Conservation (phyloP, 2,113 vertebrate species). For the Amblyornis subalaris region DNA sequence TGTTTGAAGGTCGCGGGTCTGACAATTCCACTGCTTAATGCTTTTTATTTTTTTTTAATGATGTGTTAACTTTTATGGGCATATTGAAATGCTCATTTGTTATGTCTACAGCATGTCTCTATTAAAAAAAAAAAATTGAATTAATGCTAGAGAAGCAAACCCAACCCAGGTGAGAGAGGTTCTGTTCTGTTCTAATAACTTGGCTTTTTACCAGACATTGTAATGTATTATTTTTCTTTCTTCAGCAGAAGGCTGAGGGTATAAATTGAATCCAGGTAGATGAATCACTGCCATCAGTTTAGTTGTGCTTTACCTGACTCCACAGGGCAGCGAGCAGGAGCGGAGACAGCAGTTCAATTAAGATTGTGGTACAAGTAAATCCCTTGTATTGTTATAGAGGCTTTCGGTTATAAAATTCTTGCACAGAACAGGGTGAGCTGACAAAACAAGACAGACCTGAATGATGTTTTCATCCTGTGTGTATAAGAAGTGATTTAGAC, state of each 20-base stretch:
- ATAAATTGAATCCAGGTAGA: conserved; percentile 39
- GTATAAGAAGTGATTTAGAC: background rate
- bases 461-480: background rate
- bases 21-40: background rate
- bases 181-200: conserved; percentile 37
- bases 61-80: conserved; percentile 4
- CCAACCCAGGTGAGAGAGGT: conserved; percentile 5
- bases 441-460: background rate
- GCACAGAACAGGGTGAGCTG: background rate
- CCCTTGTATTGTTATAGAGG: background rate
- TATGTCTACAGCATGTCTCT: background rate
- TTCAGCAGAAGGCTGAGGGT: conserved; percentile 13
- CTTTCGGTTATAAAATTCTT: conserved; percentile 1
- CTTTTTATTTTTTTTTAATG: conserved; percentile 22
- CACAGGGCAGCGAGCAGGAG: background rate
- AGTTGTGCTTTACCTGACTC: conserved; percentile 30
- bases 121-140: background rate
- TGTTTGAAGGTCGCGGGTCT: conserved; percentile 30
- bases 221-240: conserved; percentile 10
- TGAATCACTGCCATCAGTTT: conserved; percentile 36
- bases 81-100: background rate
- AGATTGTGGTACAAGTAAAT: conserved; percentile 22
- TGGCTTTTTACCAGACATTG: conserved; percentile 37
- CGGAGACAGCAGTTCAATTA: conserved; percentile 16
- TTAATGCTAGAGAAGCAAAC: conserved; percentile 3